Evolutionary conservation across 1,140 invertebrate species (phyloP).

Genomic region (Gonioctena quinquepunctata): DNA sequence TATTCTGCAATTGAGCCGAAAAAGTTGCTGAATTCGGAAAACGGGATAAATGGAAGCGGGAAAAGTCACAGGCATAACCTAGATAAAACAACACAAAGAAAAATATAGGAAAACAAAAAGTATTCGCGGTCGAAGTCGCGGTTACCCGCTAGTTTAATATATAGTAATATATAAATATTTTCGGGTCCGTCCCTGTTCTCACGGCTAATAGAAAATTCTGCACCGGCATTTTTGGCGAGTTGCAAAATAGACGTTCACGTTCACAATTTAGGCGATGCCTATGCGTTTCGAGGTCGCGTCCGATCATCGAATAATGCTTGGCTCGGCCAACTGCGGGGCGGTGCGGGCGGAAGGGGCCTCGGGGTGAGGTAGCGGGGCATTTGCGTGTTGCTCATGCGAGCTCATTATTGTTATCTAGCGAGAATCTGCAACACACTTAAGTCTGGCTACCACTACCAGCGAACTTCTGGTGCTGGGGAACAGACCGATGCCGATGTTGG

Average conservation of each 20-base stretch:
- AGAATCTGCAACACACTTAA: conserved; percentile 10
- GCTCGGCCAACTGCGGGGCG: neutral
- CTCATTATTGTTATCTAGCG: conserved; percentile 12
- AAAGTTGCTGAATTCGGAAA: too few species aligned
- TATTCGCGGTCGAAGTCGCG: too few species aligned
- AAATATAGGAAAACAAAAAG: too few species aligned
- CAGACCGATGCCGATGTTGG: neutral
- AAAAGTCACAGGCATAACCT: too few species aligned
- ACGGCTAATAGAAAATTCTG: neutral
- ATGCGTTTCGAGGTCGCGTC: conserved; percentile 13
- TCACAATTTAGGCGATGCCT: conserved; percentile 16
- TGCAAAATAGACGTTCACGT: conserved; percentile 13
- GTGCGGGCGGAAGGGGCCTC: neutral
- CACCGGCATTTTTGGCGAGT: conserved; percentile 11
- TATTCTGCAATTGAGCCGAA: too few species aligned
- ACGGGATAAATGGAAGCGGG: too few species aligned
- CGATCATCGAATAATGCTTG: conserved; percentile 5
- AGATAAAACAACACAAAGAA: too few species aligned
- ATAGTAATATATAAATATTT: too few species aligned
- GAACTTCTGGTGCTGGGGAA: too few species aligned
- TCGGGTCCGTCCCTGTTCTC: neutral
- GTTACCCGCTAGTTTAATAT: too few species aligned
- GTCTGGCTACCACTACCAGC: too few species aligned
- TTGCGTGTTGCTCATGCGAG: conserved; percentile 10
- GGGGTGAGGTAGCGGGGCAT: neutral